These are phyloP conservation scores for Microcebus murinus DNA, from an alignment of 2,113 vertebrate genomes.

Conservation along the genomic window DNA sequence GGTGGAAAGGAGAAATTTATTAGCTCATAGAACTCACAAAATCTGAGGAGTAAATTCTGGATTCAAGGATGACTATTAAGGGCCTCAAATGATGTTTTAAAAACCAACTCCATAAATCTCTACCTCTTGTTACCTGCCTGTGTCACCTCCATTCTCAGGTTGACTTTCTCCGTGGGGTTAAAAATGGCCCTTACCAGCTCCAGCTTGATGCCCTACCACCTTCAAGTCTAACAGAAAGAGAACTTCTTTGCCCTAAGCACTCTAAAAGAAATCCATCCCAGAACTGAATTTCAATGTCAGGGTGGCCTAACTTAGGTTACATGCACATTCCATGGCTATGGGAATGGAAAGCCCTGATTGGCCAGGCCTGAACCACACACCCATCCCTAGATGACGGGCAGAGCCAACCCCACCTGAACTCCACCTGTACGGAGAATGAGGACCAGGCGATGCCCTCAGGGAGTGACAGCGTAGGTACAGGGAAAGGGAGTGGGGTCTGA, in stretches of 20 bases:
- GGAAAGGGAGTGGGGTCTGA: neutral
- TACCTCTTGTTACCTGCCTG: neutral
- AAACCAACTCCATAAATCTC: neutral
- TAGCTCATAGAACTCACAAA: neutral
- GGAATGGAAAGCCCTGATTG: neutral
- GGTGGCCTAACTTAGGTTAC: neutral
- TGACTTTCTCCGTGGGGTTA: neutral
- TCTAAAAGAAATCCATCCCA: neutral
- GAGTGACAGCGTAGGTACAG: too few species aligned
- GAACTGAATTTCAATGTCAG: neutral
- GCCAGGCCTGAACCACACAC: neutral
- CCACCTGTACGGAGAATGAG: neutral
- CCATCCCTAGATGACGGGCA: neutral
- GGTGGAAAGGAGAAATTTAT: neutral
- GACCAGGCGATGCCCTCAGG: too few species aligned
- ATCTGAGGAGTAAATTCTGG: neutral
- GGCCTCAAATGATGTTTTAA: neutral
- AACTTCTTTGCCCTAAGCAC: too few species aligned
- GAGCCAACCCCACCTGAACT: neutral
- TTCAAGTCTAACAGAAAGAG: neutral
- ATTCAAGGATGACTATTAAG: neutral
- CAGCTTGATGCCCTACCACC: neutral
- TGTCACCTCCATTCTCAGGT: neutral
- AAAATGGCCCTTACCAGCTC: neutral
- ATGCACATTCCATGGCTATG: rapidly evolving